Evolutionary conservation across 2,797 vertebrate species (phyloP), one percentile per base, ranked within the genome.

Genomic region (Rhyacichthys aspro): DNA sequence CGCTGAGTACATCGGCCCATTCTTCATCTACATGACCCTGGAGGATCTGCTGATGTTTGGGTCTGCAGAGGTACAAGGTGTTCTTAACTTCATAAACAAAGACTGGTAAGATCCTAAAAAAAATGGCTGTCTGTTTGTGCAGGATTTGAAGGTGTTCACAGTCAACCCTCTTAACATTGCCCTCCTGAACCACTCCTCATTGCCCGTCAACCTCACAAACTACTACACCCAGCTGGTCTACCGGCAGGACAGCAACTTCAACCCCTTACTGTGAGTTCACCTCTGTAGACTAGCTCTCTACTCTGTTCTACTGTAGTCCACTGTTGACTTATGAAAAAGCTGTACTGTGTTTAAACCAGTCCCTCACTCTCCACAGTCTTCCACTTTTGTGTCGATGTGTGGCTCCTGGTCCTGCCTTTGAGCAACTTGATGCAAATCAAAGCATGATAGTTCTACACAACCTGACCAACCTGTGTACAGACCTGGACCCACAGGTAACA

Each of bases 21-120:
- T 93, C 69, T 46, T 93, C 65, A 38, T 90, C 18, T 91, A 84
- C 74, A 70, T 92, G 66, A 90, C 78, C 6, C 61, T 90, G 70
- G 60, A 81, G 1, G 84, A 83, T 45, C 64, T 94, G 23, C 16
- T 58, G 15, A 0, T 15, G 0, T 90, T 92, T 46, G 92, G 90
- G 48, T 82, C 85, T 9, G 0, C 42, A 15, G 0, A 83, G 82
- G 92, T 92, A 73, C 65, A 43, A 12, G 39, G 42, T 12, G 9
- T 14, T 2, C 17, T 10, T 11, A 3, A 28, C 23, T 1, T 5
- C 18, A 7, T 46, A 41, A 5, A 41, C 7, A 12, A 14, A 14
- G 6, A 41, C 14, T 12, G 23, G 3, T 28, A 28, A 28, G 4
- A 28, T 28, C 23, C 23, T 28, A 28, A 28, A 28, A 28, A 5